phyloP scores from a whole-genome alignment of 2,797 vertebrate genomes.

The Denticeps clupeoides region DNA sequence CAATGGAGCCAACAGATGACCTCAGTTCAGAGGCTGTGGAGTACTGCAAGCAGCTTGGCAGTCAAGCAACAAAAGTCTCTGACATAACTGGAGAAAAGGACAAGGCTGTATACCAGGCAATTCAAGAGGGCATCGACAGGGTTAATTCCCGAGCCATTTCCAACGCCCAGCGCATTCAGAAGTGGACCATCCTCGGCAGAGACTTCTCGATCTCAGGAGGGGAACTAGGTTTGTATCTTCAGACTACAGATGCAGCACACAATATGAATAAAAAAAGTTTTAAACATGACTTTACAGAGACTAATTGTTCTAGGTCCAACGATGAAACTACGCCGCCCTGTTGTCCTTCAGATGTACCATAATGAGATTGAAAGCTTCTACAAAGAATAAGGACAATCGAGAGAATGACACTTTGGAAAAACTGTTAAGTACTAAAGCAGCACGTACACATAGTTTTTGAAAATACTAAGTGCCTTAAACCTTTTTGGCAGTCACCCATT shows the following conservation, averaged over 20 bases:
- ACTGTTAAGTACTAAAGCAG: too few species aligned
- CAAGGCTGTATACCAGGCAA: constrained; percentile 51
- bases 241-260: background rate
- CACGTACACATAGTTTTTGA: too few species aligned
- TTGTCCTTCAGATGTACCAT: constrained; percentile 66
- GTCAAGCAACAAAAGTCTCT: constrained; percentile 61
- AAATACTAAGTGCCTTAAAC: too few species aligned
- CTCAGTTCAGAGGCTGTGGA: constrained; percentile 64
- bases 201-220: constrained; percentile 79
- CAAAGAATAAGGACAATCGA: constrained; percentile 36
- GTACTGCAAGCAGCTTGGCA: constrained; percentile 67
- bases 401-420: too few species aligned
- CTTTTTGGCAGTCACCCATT: too few species aligned
- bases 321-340: constrained; percentile 70
- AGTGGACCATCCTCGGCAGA: constrained; percentile 66
- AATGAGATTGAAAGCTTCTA: constrained; percentile 65
- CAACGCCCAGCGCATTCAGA: constrained; percentile 70
- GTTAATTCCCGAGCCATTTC: constrained; percentile 63
- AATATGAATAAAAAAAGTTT: too few species aligned
- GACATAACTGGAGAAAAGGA: constrained; percentile 61
- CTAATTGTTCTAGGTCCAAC: constrained; percentile 63
- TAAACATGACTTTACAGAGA: background rate
- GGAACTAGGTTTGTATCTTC: background rate
- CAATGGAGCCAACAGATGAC: constrained; percentile 64
- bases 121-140: constrained; percentile 64